Evolutionary conservation across 2,797 vertebrate genomes (phyloP).

Genomic region (Tympanoctomys barrerae): DNA sequence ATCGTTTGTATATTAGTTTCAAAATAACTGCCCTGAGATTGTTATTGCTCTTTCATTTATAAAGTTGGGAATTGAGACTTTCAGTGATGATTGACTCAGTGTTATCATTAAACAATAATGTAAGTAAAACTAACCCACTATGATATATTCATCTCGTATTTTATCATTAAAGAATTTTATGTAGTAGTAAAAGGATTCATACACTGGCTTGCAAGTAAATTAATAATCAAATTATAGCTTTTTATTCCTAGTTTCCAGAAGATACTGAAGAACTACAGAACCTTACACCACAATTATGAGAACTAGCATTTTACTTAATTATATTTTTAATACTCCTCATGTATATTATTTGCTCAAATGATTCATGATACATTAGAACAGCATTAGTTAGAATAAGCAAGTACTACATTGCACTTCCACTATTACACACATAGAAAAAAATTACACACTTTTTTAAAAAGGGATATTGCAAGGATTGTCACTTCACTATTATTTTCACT

Average conservation of each 20-base stretch:
- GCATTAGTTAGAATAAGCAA: constrained; percentile 5
- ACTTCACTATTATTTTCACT: constrained; percentile 43
- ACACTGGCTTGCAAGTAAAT: constrained; percentile 67
- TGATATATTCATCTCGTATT: constrained; percentile 10
- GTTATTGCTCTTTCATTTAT: constrained; percentile 45
- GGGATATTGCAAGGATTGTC: neutral
- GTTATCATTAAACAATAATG: neutral
- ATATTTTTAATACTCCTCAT: constrained; percentile 39
- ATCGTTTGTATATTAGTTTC: neutral
- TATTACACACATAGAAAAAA: constrained; percentile 42
- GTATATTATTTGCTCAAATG: constrained; percentile 24
- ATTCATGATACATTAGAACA: neutral
- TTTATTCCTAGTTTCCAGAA: constrained; percentile 58
- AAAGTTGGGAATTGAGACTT: constrained; percentile 47
- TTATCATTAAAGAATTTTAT: constrained; percentile 42
- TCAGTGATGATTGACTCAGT: neutral
- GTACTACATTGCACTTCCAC: neutral
- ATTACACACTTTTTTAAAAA: constrained; percentile 38
- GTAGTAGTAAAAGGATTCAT: constrained; percentile 45
- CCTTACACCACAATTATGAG: constrained; percentile 58
- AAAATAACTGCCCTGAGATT: constrained; percentile 22
- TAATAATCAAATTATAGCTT: constrained; percentile 56
- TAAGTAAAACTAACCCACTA: neutral
- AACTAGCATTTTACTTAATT: constrained; percentile 66
- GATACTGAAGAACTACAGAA: constrained; percentile 29